Evolutionary conservation across 2,888 invertebrate species (phyloP), one percentile per base, ranked within the genome.

Genomic region (Idaea aversata): DNA sequence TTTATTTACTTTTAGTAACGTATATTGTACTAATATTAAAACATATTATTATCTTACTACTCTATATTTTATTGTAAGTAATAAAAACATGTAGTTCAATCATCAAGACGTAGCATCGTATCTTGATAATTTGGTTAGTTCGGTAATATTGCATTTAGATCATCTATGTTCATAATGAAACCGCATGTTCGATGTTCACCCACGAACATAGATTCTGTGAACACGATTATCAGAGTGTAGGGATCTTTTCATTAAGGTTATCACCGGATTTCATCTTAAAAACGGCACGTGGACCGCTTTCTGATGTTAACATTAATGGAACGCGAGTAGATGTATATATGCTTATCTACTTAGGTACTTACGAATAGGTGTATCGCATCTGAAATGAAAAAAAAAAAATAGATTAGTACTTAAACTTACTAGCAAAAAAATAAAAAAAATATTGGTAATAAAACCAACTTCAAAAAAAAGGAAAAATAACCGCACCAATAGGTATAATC

Each of bases 211-310:
- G 47, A 47, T 47, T 47, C 47, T 10, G 47, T 10, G 47, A 47
- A 13, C 47, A 13, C 47, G 47, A 10, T 13, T 47, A 47, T 47
- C 47, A 10, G 7, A 47, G 47, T 47, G 47, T 47, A 47, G 84
- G 87, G 87, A 91, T 91, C 91, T 91, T 89, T 90, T 91, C 90
- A 91, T 92, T 90, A 91, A 88, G 88, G 89, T 89, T 91, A 91
- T 90, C 91, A 74, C 70, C 34, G 64, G 66, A 68, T 69, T 72
- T 61, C 71, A 84, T 85, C 85, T 78, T 68, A 74, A 80, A 80
- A 83, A 82, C 80, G 85, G 77, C 88, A 85, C 88, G 88, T 85
- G 89, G 81, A 81, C 81, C 69, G 70, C 68, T 66, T 74, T 71
- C 74, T 74, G 72, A 75, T 76, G 71, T 70, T 13, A 10, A 47